Conservation (phyloP, 2,113 vertebrate species). For the Collichthys lucidus region DNA sequence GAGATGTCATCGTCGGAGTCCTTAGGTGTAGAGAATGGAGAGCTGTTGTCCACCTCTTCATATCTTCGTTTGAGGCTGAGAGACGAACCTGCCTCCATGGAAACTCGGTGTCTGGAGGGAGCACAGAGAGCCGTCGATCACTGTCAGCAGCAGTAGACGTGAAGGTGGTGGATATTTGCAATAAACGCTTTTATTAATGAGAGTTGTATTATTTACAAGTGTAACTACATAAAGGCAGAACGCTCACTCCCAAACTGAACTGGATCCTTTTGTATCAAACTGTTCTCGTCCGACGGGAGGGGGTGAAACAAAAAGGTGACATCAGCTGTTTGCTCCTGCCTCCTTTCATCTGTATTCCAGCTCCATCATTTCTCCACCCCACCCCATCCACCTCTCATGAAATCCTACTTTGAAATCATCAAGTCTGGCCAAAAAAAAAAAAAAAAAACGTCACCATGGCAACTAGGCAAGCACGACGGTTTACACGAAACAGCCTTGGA, state of each 20-base stretch:
- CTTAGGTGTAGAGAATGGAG: constrained; percentile 88
- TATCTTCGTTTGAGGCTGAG: constrained; percentile 92
- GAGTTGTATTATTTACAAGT: not conserved
- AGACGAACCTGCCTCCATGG: constrained; percentile 89
- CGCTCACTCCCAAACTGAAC: not conserved
- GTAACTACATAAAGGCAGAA: not conserved
- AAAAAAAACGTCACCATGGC: constrained; percentile 76
- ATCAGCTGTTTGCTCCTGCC: constrained; percentile 54
- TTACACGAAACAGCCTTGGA: constrained; percentile 61
- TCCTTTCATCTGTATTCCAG: constrained; percentile 75
- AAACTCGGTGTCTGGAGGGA: constrained; percentile 76
- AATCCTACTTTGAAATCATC: constrained; percentile 78
- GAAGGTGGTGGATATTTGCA: not conserved
- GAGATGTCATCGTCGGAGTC: constrained; percentile 96
- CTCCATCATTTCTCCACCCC: constrained; percentile 62
- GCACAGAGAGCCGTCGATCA: constrained; percentile 4
- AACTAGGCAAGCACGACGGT: constrained; percentile 77
- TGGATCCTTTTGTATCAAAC: constrained; percentile 6
- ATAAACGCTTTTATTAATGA: not conserved
- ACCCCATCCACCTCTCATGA: constrained; percentile 61
- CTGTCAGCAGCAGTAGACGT: not conserved
- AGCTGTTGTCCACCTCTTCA: constrained; percentile 92
- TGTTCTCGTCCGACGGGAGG: not conserved
- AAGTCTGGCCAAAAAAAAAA: constrained; percentile 43
- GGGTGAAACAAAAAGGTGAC: constrained; percentile 48